phyloP scores from a whole-genome alignment of 2,113 vertebrate species.

The Dicentrarchus labrax region DNA sequence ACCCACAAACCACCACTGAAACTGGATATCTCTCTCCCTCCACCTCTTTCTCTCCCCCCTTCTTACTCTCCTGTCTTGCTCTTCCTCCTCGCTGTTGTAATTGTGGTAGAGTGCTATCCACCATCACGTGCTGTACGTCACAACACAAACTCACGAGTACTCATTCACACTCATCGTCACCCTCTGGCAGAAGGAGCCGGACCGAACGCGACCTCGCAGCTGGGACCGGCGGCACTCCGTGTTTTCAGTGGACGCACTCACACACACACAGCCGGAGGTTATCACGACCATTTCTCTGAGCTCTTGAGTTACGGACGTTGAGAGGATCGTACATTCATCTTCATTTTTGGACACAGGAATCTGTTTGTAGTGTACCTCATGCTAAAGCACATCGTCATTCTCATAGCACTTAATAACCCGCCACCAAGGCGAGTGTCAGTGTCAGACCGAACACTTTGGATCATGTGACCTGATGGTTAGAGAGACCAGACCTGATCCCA shows the following conservation, averaged over 20 bases:
- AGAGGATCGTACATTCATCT: background rate
- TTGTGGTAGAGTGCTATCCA: constrained; percentile 49
- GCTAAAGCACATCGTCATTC: constrained; percentile 79
- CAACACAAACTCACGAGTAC: constrained; percentile 6
- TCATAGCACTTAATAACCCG: constrained; percentile 73
- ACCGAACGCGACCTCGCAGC: constrained; percentile 31
- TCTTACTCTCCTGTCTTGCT: background rate
- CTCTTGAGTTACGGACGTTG: background rate
- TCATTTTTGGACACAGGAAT: background rate
- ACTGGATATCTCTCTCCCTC: constrained; percentile 27
- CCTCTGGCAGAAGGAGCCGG: background rate
- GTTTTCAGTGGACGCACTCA: constrained; percentile 6
- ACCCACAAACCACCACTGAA: constrained; percentile 36
- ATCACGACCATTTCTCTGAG: background rate
- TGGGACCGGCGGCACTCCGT: constrained; percentile 11
- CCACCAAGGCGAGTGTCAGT: constrained; percentile 68
- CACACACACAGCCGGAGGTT: background rate
- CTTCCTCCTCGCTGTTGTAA: constrained; percentile 41
- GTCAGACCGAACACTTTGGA: constrained; percentile 24
- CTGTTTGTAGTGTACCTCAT: constrained; percentile 45
- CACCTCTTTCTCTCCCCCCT: background rate
- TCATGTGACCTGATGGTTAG: background rate
- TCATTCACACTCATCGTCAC: background rate
- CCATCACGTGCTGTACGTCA: constrained; percentile 9
- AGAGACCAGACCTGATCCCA: background rate